Conservation (phyloP, 2,888 invertebrate species). For the Bellardia pandia region DNA sequence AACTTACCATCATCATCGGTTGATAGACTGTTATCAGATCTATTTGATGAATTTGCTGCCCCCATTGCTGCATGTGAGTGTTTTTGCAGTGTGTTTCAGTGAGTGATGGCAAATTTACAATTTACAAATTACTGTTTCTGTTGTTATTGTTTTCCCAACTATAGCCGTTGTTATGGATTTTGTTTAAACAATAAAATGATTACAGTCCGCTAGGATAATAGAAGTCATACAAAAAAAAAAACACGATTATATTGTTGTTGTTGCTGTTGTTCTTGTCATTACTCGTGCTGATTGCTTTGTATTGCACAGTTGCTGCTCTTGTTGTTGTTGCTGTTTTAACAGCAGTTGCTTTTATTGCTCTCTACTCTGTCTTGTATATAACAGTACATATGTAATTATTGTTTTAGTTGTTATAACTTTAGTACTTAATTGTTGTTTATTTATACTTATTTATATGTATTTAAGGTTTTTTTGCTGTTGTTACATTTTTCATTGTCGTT, state of each 20-base stretch:
- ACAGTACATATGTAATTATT: background rate
- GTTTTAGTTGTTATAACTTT: conserved; percentile 1
- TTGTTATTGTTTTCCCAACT: background rate
- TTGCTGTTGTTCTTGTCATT: background rate
- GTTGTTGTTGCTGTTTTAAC: background rate
- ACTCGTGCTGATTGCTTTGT: no score
- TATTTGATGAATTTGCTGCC: conserved; percentile 83
- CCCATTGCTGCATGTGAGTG: conserved; percentile 78
- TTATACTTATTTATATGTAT: background rate
- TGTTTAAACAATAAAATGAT: background rate
- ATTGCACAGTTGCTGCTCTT: background rate
- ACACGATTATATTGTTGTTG: background rate
- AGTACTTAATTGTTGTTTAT: conserved; percentile 1
- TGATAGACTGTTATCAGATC: conserved; percentile 82
- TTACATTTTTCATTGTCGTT: background rate
- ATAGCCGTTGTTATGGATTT: background rate
- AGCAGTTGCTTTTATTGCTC: background rate
- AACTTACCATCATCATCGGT: conserved; percentile 84
- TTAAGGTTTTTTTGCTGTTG: background rate
- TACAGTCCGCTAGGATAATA: background rate
- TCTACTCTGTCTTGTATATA: background rate
- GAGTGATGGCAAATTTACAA: background rate
- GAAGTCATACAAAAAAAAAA: background rate
- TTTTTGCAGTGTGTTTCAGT: no score
- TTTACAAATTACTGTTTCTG: conserved; percentile 20